Evolutionary conservation across 2,797 vertebrate genomes (phyloP).

Genomic region (Notoglanidium macrostoma): DNA sequence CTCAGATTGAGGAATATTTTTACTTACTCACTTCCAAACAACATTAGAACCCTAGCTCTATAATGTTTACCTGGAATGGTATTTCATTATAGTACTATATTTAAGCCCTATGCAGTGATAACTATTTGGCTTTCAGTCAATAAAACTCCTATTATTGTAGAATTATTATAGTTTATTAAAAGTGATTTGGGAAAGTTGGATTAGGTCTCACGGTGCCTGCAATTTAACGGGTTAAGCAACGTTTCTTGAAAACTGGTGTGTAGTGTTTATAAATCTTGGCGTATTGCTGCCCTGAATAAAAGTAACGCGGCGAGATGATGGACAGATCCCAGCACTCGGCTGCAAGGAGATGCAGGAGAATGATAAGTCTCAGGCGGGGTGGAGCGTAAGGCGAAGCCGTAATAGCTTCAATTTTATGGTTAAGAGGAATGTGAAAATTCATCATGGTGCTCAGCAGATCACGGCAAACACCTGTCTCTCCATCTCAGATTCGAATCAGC

Average conservation of each 20-base stretch:
- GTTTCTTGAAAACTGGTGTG: neutral
- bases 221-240: neutral
- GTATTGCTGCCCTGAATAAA: neutral
- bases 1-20: neutral
- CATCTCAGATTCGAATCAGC: conserved; percentile 57
- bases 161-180: neutral
- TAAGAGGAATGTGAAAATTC: conserved; percentile 74
- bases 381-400: conserved; percentile 61
- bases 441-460: conserved; percentile 69
- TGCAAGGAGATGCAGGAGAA: conserved; percentile 59
- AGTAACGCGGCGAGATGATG: neutral
- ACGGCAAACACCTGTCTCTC: conserved; percentile 60
- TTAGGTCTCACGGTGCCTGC: neutral
- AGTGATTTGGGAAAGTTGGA: neutral
- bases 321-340: conserved; percentile 23
- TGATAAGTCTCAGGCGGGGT: conserved; percentile 67
- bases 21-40: neutral
- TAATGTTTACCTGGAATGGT: neutral
- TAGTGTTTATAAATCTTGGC: neutral
- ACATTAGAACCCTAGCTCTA: neutral
- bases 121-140: neutral
- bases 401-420: conserved; percentile 76
- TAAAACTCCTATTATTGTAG: neutral
- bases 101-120: neutral
- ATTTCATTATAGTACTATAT: neutral